Evolutionary conservation across 2,888 invertebrate species (phyloP), one percentile per base, ranked within the genome.

Genomic region (Plagiodera versicolora): DNA sequence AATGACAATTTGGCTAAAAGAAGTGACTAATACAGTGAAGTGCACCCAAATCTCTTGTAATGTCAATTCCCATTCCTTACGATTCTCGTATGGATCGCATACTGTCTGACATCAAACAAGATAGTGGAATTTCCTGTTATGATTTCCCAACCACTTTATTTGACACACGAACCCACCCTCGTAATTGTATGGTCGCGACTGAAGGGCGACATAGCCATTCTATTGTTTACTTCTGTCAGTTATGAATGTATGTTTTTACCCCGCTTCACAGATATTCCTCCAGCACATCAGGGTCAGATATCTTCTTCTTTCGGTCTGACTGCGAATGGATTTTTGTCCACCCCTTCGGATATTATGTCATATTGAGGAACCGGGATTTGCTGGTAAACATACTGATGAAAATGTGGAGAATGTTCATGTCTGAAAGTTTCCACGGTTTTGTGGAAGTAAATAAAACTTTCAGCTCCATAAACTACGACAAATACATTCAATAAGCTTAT

Each of bases 211-310:
- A 51, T 44, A 54, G 58, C 55, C 35, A 54, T 56, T 61, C 67
- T 56, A 67, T 69, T 69, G 69, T 69, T 70, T 68, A 70, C 66
- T 63, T 61, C 63, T 68, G 68, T 67, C 68, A 70, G 68, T 65
- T 68, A 70, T 70, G 63, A 67, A 70, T 70, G 67, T 65, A 60
- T 67, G 61, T 64, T 64, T 64, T 56, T 56, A 58, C 61, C 61
- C 64, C 64, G 61, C 54, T 65, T 62, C 61, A 59, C 49, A 58
- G 65, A 65, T 65, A 60, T 59, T 56, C 50, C 56, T 52, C 56
- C 30, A n/a, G n/a, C 46, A 39, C 50, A 56, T 61, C 56, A 56
- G 60, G 56, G 56, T 61, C 53, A 56, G 56, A 61, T 32, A 61
- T 61, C 53, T 56, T 56, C 56, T 57, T 57, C 53, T 53, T 24